Percentiles rank a stretch among this genome's conserved stretches.
These are phyloP conservation scores for Parnassius glacialis DNA, from an alignment of 2,888 invertebrate species.

Conservation along the genomic window DNA sequence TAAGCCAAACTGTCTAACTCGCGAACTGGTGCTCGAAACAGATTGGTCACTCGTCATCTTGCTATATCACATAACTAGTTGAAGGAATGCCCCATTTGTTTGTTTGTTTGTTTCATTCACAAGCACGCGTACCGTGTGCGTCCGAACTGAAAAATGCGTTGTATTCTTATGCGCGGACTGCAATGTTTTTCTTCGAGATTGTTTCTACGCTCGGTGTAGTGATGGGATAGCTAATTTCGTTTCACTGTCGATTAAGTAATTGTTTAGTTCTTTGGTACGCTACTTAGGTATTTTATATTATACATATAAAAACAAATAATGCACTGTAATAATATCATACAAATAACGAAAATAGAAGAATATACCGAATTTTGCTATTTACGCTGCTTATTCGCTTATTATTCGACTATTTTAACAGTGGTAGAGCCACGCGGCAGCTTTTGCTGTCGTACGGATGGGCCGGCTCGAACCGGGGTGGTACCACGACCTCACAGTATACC, in stretches of 20 bases:
- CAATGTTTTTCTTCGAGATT: slow-evolving; percentile 63
- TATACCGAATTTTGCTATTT: no score
- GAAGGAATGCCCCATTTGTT: slow-evolving; percentile 30
- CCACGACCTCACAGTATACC: no score
- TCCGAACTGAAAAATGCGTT: slow-evolving; percentile 52
- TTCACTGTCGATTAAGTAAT: slow-evolving; percentile 3
- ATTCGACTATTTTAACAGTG: no score
- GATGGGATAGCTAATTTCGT: slow-evolving; percentile 36
- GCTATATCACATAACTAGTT: slow-evolving; percentile 54
- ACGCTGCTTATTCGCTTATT: no score
- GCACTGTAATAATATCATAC: no score
- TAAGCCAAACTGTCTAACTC: slow-evolving; percentile 63
- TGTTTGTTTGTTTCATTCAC: slow-evolving; percentile 31
- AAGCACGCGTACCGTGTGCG: slow-evolving; percentile 45
- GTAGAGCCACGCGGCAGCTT: no score
- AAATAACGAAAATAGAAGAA: no score
- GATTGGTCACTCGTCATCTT: slow-evolving; percentile 66
- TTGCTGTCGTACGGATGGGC: no score
- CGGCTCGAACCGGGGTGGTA: no score
- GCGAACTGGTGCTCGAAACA: slow-evolving; percentile 47
- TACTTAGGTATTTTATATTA: no score
- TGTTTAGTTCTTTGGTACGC: not conserved
- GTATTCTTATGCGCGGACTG: slow-evolving; percentile 50
- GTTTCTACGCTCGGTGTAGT: slow-evolving; percentile 43
- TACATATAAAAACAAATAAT: no score